A percentile compares a stretch with the other conserved stretches of the same genome.
Evolutionary conservation across 1,140 invertebrate species (phyloP).

Genomic region (Heliconius hewitsoni): DNA sequence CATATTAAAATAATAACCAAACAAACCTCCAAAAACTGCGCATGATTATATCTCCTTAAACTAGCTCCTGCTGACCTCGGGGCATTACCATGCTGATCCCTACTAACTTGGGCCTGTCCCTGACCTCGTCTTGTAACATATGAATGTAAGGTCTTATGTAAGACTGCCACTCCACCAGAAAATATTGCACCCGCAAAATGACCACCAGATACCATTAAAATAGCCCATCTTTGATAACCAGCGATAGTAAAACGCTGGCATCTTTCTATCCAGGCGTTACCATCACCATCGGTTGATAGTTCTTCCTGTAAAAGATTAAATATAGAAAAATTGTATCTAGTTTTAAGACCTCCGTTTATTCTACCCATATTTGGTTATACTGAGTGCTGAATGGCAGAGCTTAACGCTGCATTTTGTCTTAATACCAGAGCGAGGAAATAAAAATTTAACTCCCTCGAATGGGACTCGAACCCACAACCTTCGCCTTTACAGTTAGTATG

Average conservation of each 20-base stretch:
- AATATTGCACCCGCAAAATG: constrained; percentile 94
- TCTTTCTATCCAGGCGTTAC: constrained; percentile 68
- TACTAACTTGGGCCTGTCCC: constrained; percentile 88
- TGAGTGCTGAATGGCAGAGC: no score
- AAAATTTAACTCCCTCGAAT: no score
- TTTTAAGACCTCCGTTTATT: no score
- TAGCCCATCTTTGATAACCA: constrained; percentile 85
- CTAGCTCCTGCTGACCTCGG: constrained; percentile 91
- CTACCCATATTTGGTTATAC: no score
- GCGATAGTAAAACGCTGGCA: constrained; percentile 55
- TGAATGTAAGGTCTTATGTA: constrained; percentile 93
- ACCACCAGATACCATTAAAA: constrained; percentile 92
- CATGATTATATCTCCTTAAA: constrained; percentile 90
- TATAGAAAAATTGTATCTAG: background rate
- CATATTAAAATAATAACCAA: no score
- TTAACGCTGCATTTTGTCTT: background rate
- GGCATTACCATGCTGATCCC: constrained; percentile 86
- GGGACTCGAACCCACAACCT: no score
- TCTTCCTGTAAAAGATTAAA: constrained; percentile 37
- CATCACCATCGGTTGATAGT: constrained; percentile 80
- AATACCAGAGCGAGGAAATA: background rate
- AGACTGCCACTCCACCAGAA: constrained; percentile 80
- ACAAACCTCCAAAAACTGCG: constrained; percentile 84
- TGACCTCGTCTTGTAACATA: constrained; percentile 93
- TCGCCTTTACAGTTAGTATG: no score